phyloP scores from a whole-genome alignment of 2,113 vertebrate species.

The Erinaceus europaeus region DNA sequence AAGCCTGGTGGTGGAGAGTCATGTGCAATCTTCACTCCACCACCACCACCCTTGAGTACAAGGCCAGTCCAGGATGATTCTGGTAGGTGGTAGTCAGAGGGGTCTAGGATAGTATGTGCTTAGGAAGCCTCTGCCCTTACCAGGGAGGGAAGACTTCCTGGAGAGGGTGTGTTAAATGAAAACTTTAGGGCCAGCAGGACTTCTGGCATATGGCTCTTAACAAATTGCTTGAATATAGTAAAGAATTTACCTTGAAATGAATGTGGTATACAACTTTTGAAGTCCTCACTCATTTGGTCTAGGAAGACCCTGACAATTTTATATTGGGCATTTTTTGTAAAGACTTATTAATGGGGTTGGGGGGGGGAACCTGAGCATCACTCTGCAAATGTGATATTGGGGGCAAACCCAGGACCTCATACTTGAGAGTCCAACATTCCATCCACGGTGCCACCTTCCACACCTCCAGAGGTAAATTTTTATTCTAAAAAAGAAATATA shows the following conservation, averaged over 20 bases:
- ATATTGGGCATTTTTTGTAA: not conserved
- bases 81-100: not conserved
- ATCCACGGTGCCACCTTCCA: too few relatives aligned
- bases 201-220: not conserved
- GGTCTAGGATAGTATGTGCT: not conserved
- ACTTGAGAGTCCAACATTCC: too few relatives aligned
- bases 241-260: constrained; percentile 6
- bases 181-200: not conserved
- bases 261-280: not conserved
- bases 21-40: not conserved
- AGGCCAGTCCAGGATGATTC: not conserved
- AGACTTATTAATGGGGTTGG: too few relatives aligned
- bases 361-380: too few relatives aligned
- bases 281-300: not conserved
- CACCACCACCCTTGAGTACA: not conserved
- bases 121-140: not conserved
- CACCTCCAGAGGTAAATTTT: too few relatives aligned
- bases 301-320: not conserved
- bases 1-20: not conserved
- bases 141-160: not conserved
- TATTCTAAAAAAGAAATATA: too few relatives aligned
- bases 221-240: not conserved
- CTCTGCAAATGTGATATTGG: too few relatives aligned
- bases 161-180: not conserved
- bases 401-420: too few relatives aligned